Evolutionary conservation across 1,140 invertebrate genomes (phyloP), one percentile per base, ranked within the genome.

Genomic region (Maniola jurtina): DNA sequence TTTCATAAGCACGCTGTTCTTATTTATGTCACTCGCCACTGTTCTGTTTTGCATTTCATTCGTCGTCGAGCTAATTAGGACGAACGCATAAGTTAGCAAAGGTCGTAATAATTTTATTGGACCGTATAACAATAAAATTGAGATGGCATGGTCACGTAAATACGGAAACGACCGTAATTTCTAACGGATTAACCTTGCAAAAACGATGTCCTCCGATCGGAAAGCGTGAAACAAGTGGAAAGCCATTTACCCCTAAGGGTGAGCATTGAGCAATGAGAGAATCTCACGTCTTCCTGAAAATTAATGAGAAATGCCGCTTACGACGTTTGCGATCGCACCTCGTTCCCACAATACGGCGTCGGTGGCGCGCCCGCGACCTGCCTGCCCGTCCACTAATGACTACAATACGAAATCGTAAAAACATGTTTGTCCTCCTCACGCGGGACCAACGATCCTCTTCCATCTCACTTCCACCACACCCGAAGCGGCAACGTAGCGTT

Each of bases 201-300:
- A 25, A 25, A 70, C 48, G 57, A 64, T 64, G 71, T 63, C 62
- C 56, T 25, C 48, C 42, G 73, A 76, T 75, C 63, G 64, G 63
- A 70, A 67, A 75, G 73, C 77, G 77, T 76, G 75, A 79, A 84
- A 83, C 77, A 79, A 79, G 69, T 70, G 75, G 74, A 81, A 77
- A 81, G 80, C 77, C 72, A 77, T 88, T 87, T 81, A 84, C 74
- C 71, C 66, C 80, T n/a, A 72, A 75, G 73, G 69, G 25, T 25
- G 25, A 25, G 25, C 25, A 25, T 25, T 25, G 69, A 80, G 80
- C 79, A 82, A 82, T 81, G 71, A 83, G 78, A 81, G 78, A 68
- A 86, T 84, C 85, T 87, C 79, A 79, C 79, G 73, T 88, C 86
- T 88, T 85, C 83, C 80, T 83, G 83, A 86, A 86, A 90, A 88